A percentile compares a stretch with the other conserved stretches of the same genome.
These are phyloP conservation scores for Allolobophora icterica DNA, from an alignment of 2,888 invertebrate genomes.

Conservation along the genomic window DNA sequence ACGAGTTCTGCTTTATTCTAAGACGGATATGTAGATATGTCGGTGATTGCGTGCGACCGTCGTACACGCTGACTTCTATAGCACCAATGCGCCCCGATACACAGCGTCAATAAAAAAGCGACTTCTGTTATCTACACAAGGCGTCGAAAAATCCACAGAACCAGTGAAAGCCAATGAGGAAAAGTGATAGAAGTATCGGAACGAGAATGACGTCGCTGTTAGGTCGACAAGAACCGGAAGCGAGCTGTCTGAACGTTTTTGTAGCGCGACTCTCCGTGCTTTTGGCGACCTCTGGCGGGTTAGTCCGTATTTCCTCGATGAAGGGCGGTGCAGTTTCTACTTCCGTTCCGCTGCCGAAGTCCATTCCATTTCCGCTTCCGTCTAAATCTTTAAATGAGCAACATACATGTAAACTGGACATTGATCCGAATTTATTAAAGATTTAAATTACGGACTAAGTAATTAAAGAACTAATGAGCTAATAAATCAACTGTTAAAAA, in stretches of 20 bases:
- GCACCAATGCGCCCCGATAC: not conserved
- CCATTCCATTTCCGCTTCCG: conserved; percentile 18
- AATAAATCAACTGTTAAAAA: too few species aligned
- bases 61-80: too few species aligned
- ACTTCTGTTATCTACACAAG: not conserved
- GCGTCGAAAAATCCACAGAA: not conserved
- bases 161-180: not conserved
- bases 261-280: not conserved
- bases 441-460: not conserved
- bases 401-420: not conserved
- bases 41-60: too few species aligned
- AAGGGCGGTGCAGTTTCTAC: not conserved
- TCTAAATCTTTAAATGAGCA: not conserved
- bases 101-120: not conserved
- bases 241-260: not conserved
- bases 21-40: too few species aligned
- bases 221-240: not conserved
- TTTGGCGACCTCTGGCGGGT: not conserved
- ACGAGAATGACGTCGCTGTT: not conserved
- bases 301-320: not conserved
- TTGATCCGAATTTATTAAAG: not conserved
- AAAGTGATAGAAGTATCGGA: not conserved
- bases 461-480: too few species aligned
- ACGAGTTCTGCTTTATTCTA: too few species aligned
- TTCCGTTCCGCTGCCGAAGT: conserved; percentile 18